These are phyloP conservation scores for Heterochromis multidens DNA, from an alignment of 2,113 vertebrate species.

Conservation along the genomic window DNA sequence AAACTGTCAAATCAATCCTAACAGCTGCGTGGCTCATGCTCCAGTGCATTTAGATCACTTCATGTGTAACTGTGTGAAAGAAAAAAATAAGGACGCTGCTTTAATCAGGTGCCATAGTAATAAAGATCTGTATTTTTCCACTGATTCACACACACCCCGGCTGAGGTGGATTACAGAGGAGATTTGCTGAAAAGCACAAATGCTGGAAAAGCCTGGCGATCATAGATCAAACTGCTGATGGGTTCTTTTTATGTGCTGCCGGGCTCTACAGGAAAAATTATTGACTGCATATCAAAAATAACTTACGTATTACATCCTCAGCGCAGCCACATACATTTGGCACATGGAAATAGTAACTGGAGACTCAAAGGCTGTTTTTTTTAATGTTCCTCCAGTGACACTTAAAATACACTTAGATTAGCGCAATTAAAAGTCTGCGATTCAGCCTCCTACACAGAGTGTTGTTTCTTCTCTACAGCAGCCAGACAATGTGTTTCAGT, in stretches of 20 bases:
- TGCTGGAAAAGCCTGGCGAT: neutral
- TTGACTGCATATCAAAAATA: slow-evolving; percentile 5
- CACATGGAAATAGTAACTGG: neutral
- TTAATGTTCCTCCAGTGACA: slow-evolving; percentile 24
- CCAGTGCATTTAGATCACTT: neutral
- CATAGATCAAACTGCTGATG: neutral
- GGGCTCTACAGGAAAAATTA: neutral
- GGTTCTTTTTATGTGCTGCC: neutral
- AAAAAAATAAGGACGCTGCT: neutral
- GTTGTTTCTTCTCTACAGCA: neutral
- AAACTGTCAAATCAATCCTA: neutral
- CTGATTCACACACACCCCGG: neutral
- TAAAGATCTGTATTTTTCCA: neutral
- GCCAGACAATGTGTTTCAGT: neutral
- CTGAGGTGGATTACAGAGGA: neutral
- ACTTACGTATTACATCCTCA: slow-evolving; percentile 1
- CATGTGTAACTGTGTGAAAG: neutral
- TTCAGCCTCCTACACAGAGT: slow-evolving; percentile 10
- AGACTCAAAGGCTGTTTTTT: slow-evolving; percentile 19
- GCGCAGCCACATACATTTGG: slow-evolving; percentile 14
- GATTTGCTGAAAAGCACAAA: neutral
- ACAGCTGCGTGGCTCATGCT: neutral
- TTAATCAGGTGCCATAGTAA: neutral
- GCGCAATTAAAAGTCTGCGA: neutral
- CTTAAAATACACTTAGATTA: slow-evolving; percentile 8